Evolutionary conservation across 2,797 vertebrate species (phyloP), one percentile per base, ranked within the genome.

Genomic region (Onychomys arenicola): DNA sequence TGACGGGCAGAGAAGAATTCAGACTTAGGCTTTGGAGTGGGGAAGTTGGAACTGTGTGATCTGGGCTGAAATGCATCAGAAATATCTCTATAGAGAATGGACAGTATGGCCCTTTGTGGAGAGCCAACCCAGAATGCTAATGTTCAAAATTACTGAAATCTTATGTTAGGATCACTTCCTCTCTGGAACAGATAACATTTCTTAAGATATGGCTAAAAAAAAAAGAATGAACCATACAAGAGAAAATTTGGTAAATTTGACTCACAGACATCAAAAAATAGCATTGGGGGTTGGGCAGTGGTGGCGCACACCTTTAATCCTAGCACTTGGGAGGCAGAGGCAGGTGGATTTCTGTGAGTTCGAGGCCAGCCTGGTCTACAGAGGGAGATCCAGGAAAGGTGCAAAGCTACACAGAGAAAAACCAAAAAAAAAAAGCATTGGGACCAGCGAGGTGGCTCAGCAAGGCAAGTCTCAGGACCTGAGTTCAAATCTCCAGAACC

Each of bases 171-270:
- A 90, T 83, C 16, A 46, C 16, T 32, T 92, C 27, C 19, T 81
- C 23, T 78, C 78, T 23, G 14, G n/a, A 81, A 14, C 27, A 89
- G 63, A 71, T 9, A 90, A 73, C 49, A 63, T n/a, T 40, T 40
- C 65, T 29, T 84, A 91, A 88, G 52, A 52, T 43, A 93, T 21
- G 73, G 52, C 32, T 96, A 57, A 89, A 80, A 93, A n/a, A n/a
- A n/a, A n/a, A 43, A 23, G 5, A 32, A 69, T 57, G 12, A 91
- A 76, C 16, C 34, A 91, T 59, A 32, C 76, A 87, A 83, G 7
- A 37, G 34, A 86, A 82, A 94, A 75, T 43, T 11, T 17, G 49
- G 57, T 85, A 93, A 46, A 29, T 80, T 81, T 49, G 63, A 93
- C 43, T 65, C 89, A 90, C 14, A 16, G 57, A 81, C 83, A 46